Evolutionary conservation across 2,113 vertebrate species (phyloP).

Genomic region (Pristiophorus japonicus): DNA sequence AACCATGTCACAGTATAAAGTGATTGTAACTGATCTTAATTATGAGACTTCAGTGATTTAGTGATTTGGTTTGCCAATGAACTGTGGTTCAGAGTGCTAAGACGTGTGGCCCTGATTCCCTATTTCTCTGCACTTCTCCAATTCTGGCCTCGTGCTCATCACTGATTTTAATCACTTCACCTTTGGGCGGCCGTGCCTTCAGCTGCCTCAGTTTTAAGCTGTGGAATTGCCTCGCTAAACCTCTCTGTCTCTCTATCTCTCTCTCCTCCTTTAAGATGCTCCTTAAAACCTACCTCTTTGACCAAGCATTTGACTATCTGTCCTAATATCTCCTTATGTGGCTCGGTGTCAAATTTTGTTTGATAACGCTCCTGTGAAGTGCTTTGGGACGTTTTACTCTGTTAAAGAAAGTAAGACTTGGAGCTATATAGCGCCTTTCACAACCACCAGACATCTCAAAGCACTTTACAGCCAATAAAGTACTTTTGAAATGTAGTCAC

Average conservation of each 20-base stretch:
- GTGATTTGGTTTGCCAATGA: not conserved
- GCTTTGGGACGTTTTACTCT: not conserved
- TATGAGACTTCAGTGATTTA: not conserved
- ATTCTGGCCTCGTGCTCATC: not conserved
- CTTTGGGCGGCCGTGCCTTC: not conserved
- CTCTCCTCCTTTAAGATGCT: not conserved
- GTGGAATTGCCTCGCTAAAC: not conserved
- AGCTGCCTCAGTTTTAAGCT: not conserved
- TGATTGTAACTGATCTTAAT: not conserved
- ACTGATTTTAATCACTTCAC: not conserved
- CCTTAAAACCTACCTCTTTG: not conserved
- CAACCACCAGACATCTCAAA: too few species aligned
- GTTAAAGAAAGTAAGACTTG: too few species aligned
- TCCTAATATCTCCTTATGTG: not conserved
- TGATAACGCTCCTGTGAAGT: not conserved
- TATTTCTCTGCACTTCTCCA: not conserved
- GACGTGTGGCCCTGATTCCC: not conserved
- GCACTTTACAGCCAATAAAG: too few species aligned
- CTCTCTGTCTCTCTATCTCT: not conserved
- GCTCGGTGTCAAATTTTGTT: not conserved
- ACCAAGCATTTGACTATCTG: not conserved
- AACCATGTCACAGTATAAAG: not conserved
- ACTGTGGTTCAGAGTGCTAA: not conserved
- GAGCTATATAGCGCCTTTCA: too few species aligned
- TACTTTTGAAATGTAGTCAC: too few species aligned